A percentile compares a stretch with the other conserved stretches of the same genome.
Conservation (phyloP, 2,888 invertebrate genomes). For the Drosophila rellima region DNA sequence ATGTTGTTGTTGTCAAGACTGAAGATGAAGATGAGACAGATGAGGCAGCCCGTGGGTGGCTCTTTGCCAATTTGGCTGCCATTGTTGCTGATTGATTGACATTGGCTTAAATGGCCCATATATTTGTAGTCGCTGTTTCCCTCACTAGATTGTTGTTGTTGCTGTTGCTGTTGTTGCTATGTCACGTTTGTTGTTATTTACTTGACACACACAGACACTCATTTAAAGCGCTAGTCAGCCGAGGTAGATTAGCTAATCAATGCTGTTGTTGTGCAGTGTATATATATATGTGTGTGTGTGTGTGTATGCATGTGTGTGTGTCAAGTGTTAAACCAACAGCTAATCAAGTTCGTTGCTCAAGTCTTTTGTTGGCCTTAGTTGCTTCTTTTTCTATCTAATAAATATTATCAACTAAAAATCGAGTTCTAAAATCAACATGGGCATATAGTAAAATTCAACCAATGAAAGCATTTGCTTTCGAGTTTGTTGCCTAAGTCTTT, state of each 20-base stretch:
- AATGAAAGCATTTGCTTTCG: too few species aligned
- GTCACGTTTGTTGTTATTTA: slow-evolving; percentile 54
- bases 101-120: slow-evolving; percentile 75
- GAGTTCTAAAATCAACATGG: too few species aligned
- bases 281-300: slow-evolving; percentile 32
- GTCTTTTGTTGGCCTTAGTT: slow-evolving; percentile 66
- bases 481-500: background rate
- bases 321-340: slow-evolving; percentile 49
- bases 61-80: slow-evolving; percentile 72
- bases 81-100: slow-evolving; percentile 76
- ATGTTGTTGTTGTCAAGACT: slow-evolving; percentile 6
- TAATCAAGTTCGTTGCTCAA: slow-evolving; percentile 73
- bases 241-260: slow-evolving; percentile 53
- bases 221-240: slow-evolving; percentile 56
- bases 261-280: slow-evolving; percentile 16
- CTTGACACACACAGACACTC: slow-evolving; percentile 44
- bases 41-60: slow-evolving; percentile 52
- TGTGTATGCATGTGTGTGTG: slow-evolving; percentile 24
- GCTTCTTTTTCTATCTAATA: too few species aligned
- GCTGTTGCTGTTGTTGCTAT: slow-evolving; percentile 43
- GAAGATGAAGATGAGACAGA: slow-evolving; percentile 34
- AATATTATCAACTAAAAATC: too few species aligned
- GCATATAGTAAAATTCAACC: too few species aligned
- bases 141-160: slow-evolving; percentile 11
- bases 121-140: slow-evolving; percentile 33